Base-by-base conservation (phyloP, 2,113 vertebrate genomes). In the Heterocephalus glaber region DNA sequence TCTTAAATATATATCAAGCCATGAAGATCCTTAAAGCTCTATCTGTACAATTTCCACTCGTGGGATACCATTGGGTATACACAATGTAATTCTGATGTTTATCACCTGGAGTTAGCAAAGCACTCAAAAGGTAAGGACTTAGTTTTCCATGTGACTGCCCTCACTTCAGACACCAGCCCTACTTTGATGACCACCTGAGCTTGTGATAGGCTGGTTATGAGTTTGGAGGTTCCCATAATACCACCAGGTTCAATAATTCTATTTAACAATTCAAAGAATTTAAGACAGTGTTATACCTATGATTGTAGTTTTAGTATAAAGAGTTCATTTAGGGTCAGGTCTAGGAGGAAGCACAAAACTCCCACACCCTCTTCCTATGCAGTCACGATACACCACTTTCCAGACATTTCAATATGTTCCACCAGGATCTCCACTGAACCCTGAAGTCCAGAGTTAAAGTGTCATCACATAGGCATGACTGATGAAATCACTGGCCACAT, bases 31-130 rank as follows among this genome's bases (percentile, higher is more conserved):
- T 76, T 60, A 28, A 90, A 22, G 13, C n/a, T 89, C 54, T 44
- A 1, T 38, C 17, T 72, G 5, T 87, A 10, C 44, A 7, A 14
- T 7, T 22, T 49, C 20, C 47, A 33, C 60, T n/a, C 33, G 30
- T 81, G n/a, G 33, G 82, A 72, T 19, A 17, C 44, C 33, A 0
- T 5, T n/a, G 26, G 4, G 6, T 41, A 2, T 63, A 35, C 0
- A 30, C 19, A 79, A 2, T 70, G 14, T 4, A 72, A 2, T 61
- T 65, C 33, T 74, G 10, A 49, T 24, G 54, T 5, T 68, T 63
- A 54, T 54, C 8, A 13, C 28, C 28, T 19, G 11, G 35, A 74
- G 19, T 52, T 24, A 68, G n/a, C 2, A 22, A 19, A 56, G 20
- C 68, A 20, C 33, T 7, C n/a, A 7, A 11, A 35, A 17, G 30